Evolutionary conservation across 2,797 vertebrate species (phyloP), one percentile per base, ranked within the genome.

Genomic region (Poeciliopsis infans): DNA sequence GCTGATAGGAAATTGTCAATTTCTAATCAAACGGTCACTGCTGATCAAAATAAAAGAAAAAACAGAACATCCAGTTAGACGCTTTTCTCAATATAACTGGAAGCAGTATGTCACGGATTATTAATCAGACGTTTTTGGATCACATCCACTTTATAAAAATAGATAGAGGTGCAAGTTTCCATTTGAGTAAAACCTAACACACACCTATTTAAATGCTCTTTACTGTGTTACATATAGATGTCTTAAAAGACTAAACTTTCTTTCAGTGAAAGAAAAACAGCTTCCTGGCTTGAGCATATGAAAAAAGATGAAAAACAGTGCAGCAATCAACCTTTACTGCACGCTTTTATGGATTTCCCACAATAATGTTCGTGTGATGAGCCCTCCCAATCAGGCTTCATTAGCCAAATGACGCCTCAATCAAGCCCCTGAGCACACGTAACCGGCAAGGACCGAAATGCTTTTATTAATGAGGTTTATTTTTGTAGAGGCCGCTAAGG

Each of bases 381-480:
- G 88, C 77, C 51, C 86, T 91, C 76, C 91, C 89, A 92, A 94
- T 94, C 90, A 93, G 87, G 88, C 91, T 93, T 93, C 82, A 92
- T 93, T 92, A 93, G 86, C 88, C 85, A 89, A 87, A 90, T 80
- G 89, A 90, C 87, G 90, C 80, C 79, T 90, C 86, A 81, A 91
- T 90, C 91, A 87, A 90, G 92, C 88, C 89, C 91, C 88, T 79
- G 88, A 87, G 90, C 88, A 83, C 83, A 87, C 81, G 80, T 92
- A 93, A 94, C 91, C 93, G 93, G 86, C 89, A 82, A 83, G 85
- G 89, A 91, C 90, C 81, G 49, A 89, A 92, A 92, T 93, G 87
- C 81, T 89, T 93, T 90, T 92, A 95, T 93, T 94, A 94, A 93
- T 89, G 66, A 83, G 43, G 86, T 91, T 91, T 94, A 94, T 94